Evolutionary conservation across 2,888 invertebrate species (phyloP).

Genomic region (Phlogophora meticulosa): DNA sequence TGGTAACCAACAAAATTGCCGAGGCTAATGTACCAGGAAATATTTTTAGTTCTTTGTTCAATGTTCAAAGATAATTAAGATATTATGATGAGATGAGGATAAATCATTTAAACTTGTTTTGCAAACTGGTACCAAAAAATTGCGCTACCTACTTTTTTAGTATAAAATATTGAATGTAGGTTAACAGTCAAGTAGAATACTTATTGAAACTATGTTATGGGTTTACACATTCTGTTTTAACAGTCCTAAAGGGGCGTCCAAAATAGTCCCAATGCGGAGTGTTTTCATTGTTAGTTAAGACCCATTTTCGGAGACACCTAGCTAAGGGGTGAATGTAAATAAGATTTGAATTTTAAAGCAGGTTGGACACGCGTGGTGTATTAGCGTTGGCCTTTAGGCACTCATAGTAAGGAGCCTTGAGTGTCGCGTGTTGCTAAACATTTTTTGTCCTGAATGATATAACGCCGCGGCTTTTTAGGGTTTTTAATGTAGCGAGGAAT

Average conservation of each 20-base stretch:
- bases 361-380: conserved; percentile 65
- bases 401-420: conserved; percentile 53
- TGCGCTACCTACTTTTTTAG: background rate
- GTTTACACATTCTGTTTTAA: conserved; percentile 85
- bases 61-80: conserved; percentile 24
- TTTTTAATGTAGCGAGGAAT: conserved; percentile 59
- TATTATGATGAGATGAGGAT: conserved; percentile 2
- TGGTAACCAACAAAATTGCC: conserved; percentile 29
- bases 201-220: conserved; percentile 85
- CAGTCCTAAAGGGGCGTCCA: conserved; percentile 80
- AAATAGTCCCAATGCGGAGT: conserved; percentile 83
- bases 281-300: conserved; percentile 80
- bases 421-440: conserved; percentile 53
- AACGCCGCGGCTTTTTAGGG: conserved; percentile 53
- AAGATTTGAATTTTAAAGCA: conserved; percentile 87
- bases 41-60: conserved; percentile 22
- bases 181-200: conserved; percentile 51
- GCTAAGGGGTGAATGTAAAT: conserved; percentile 86
- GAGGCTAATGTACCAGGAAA: conserved; percentile 32
- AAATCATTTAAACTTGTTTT: conserved; percentile 7
- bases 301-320: conserved; percentile 80
- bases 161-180: conserved; percentile 31
- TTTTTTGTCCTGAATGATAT: conserved; percentile 65
- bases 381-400: conserved; percentile 33
- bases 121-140: background rate